phyloP scores from a whole-genome alignment of 35 echinoderm and acorn worm species.

The Lytechinus pictus region DNA sequence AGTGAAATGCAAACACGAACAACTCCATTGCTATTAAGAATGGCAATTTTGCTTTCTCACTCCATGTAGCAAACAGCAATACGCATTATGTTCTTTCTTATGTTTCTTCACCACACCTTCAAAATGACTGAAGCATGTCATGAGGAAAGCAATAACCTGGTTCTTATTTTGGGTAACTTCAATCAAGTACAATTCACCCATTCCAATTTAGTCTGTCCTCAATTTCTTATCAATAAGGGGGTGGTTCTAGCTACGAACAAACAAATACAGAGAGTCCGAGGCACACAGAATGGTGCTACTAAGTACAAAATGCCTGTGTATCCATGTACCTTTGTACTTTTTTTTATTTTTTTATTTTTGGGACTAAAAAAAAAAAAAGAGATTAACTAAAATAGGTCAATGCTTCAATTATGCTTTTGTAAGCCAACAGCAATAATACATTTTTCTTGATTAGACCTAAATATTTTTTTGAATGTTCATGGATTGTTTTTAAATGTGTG shows the following conservation, averaged over 20 bases:
- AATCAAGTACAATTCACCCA: neutral
- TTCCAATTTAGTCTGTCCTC: neutral
- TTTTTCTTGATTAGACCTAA: too few species aligned
- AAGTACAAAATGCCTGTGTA: neutral
- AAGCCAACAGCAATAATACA: too few species aligned
- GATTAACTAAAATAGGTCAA: neutral
- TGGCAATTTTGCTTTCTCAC: too few species aligned
- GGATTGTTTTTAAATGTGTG: too few species aligned
- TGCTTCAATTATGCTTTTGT: too few species aligned
- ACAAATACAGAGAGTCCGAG: too few species aligned
- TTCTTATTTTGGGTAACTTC: neutral
- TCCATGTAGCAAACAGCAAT: too few species aligned
- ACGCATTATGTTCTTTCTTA: too few species aligned
- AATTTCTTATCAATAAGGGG: neutral
- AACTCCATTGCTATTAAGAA: too few species aligned
- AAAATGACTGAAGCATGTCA: neutral
- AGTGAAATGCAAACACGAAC: too few species aligned
- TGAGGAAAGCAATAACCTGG: neutral
- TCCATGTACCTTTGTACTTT: neutral
- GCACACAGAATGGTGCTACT: neutral
- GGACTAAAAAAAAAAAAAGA: neutral
- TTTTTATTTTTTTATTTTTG: neutral
- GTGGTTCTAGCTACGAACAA: neutral
- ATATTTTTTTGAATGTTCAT: too few species aligned
- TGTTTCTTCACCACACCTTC: neutral